Evolutionary conservation across 2,888 invertebrate genomes (phyloP).

Genomic region (Pollenia amentaria): DNA sequence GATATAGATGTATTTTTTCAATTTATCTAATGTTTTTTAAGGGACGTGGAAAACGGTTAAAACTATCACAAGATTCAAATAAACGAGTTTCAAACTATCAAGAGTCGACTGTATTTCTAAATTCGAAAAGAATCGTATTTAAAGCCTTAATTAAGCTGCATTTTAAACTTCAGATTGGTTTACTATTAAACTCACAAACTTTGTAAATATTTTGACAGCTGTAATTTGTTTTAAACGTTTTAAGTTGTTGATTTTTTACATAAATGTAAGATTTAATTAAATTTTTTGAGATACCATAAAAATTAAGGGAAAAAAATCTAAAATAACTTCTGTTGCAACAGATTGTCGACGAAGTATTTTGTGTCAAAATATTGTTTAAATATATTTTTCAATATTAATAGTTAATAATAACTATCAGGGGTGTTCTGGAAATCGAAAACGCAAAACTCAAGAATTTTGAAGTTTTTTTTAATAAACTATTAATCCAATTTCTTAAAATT

Average conservation of each 20-base stretch:
- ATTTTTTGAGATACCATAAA: conserved; percentile 5
- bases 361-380: conserved; percentile 20
- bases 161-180: conserved; percentile 39
- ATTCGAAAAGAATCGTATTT: conserved; percentile 28
- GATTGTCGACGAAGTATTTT: conserved; percentile 12
- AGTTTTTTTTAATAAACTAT: too few species aligned
- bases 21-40: too few species aligned
- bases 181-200: conserved; percentile 31
- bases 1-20: too few species aligned
- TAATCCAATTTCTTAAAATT: too few species aligned
- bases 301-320: conserved; percentile 2
- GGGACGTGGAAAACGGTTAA: too few species aligned
- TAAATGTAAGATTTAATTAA: conserved; percentile 47
- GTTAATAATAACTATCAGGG: too few species aligned
- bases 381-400: not conserved
- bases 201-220: conserved; percentile 61
- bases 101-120: too few species aligned
- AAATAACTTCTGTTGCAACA: conserved; percentile 4
- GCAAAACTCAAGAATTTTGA: too few species aligned
- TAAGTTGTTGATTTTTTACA: conserved; percentile 4
- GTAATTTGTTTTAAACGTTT: conserved; percentile 42
- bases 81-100: too few species aligned
- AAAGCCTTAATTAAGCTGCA: conserved; percentile 49
- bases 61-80: too few species aligned
- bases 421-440: too few species aligned